These are phyloP conservation scores for Riptortus pedestris DNA, from an alignment of 1,140 invertebrate species.

Conservation along the genomic window DNA sequence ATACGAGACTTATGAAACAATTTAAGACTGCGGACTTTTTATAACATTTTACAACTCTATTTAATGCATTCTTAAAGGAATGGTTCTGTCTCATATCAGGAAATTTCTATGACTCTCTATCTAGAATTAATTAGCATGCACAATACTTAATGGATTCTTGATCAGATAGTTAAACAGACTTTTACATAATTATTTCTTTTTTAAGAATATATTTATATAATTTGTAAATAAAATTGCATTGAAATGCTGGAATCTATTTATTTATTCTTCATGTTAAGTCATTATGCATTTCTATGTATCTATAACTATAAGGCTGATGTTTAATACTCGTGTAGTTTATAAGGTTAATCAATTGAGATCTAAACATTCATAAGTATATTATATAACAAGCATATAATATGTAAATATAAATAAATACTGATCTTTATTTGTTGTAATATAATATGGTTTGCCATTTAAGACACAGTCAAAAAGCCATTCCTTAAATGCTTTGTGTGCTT, in stretches of 20 bases:
- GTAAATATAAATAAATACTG: constrained; percentile 3
- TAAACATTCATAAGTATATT: not conserved
- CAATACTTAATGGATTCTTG: no score
- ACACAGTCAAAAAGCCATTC: constrained; percentile 24
- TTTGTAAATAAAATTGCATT: constrained; percentile 13
- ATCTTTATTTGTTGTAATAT: constrained; percentile 7
- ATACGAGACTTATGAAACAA: no score
- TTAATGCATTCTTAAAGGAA: no score
- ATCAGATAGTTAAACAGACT: not conserved
- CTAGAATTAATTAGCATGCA: no score
- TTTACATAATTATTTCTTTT: constrained; percentile 6
- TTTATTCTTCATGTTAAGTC: not conserved
- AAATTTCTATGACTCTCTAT: no score
- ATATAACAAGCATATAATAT: no score
- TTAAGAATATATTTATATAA: constrained; percentile 3
- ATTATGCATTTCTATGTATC: constrained; percentile 9
- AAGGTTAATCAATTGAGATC: constrained; percentile 7
- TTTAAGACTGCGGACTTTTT: no score
- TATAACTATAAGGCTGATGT: constrained; percentile 16
- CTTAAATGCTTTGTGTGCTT: constrained; percentile 26
- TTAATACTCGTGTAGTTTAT: constrained; percentile 15
- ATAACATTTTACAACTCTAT: no score
- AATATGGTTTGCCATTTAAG: constrained; percentile 19
- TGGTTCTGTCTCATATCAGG: no score
- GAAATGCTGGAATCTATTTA: constrained; percentile 14